Percentiles rank a stretch among this genome's conserved stretches.
Evolutionary conservation across 2,888 invertebrate species (phyloP).

Genomic region (Arenicola marina): DNA sequence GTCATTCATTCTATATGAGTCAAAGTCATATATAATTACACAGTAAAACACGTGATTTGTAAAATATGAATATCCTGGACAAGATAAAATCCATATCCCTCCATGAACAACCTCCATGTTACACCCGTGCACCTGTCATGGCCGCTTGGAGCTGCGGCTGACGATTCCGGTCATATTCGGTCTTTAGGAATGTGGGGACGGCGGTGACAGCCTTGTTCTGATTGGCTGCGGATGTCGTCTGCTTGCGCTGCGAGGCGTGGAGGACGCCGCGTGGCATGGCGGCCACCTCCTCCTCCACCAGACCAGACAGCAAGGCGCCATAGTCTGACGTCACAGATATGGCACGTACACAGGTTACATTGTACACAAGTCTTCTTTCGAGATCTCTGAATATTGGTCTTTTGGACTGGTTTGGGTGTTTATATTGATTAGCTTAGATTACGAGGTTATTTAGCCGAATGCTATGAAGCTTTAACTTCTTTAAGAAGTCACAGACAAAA

Average conservation of each 20-base stretch:
- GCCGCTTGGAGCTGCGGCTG: no score
- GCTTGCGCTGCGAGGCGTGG: slow-evolving; percentile 23
- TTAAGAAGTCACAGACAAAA: no score
- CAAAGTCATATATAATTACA: background rate
- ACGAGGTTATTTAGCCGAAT: no score
- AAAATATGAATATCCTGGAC: background rate
- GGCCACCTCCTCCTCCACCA: slow-evolving; percentile 43
- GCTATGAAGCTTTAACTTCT: no score
- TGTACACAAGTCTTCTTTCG: no score
- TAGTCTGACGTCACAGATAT: slow-evolving; percentile 42
- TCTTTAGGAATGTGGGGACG: slow-evolving; percentile 42
- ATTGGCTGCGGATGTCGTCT: slow-evolving; percentile 27
- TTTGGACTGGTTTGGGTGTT: background rate
- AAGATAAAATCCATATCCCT: background rate
- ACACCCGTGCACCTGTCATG: no score
- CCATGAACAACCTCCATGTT: no score
- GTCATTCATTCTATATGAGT: no score
- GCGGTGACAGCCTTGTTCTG: slow-evolving; percentile 41
- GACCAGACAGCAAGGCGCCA: slow-evolving; percentile 38
- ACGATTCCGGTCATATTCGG: slow-evolving; percentile 45
- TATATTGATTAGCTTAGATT: background rate
- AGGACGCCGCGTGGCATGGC: slow-evolving; percentile 47
- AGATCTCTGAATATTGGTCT: no score
- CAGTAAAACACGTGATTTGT: background rate
- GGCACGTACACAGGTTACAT: no score